Base-by-base conservation (phyloP, 2,888 invertebrate species). In the Acanthosepion esculentum region DNA sequence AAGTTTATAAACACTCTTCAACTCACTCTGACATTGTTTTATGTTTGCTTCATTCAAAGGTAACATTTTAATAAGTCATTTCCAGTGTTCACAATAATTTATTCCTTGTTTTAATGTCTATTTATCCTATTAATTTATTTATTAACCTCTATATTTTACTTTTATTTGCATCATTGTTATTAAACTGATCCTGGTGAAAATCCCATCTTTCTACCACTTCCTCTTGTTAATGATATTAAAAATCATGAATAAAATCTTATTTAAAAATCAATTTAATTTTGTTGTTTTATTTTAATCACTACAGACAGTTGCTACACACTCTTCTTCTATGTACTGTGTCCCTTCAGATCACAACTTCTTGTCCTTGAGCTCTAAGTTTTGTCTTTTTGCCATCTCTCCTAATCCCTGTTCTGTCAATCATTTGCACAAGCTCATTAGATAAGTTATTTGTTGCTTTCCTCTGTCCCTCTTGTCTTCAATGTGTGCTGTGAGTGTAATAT, bases 231-330 rank as follows among this genome's bases (percentile, higher is more conserved):
- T 78, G 12, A 12, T 78, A 78, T 78, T 78, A 78, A 33, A n/a
- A 78, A 78, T 78, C n/a, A 78, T 78, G n/a, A 78, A 78, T 78
- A 78, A 78, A 78, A 78, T 78, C n/a, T 78, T 78, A 78, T 78
- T 78, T n/a, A n/a, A 78, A 41, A 78, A n/a, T n/a, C 8, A 78
- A n/a, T n/a, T 78, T 78, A 78, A n/a, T n/a, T 18, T 78, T 78
- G n/a, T 78, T 78, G 15, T 18, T 15, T 55, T 18, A 1, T 41
- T 41, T 41, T 41, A 41, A 41, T 41, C 41, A 41, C 41, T 41
- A 41, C 41, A 41, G 41, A 41, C 41, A 41, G 41, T 41, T 41
- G 41, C 41, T 41, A 41, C 41, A 41, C 41, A 41, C 41, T 41
- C 41, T 41, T 41, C 41, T 41, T 41, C 41, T 41, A 41, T 41